Evolutionary conservation across 2,797 vertebrate species (phyloP).

Genomic region (Helicolenus hilgendorfi): DNA sequence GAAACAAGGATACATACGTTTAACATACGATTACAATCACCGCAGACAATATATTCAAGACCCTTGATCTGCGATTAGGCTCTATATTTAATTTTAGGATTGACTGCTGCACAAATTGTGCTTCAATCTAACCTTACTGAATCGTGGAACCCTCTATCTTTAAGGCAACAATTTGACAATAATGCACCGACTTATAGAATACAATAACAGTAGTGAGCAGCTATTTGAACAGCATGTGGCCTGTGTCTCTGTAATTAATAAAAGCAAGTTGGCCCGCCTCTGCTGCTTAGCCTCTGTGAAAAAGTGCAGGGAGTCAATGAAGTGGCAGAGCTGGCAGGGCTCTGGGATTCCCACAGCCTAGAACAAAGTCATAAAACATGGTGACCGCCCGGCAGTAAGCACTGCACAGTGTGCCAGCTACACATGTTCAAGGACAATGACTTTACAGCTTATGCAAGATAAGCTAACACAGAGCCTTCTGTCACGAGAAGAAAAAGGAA

Average conservation of each 20-base stretch:
- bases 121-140: background rate
- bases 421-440: conserved; percentile 50
- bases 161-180: background rate
- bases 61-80: background rate
- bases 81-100: background rate
- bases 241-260: conserved; percentile 15
- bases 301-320: conserved; percentile 28
- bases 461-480: conserved; percentile 20
- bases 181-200: background rate
- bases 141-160: background rate
- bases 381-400: conserved; percentile 4
- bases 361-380: conserved; percentile 59
- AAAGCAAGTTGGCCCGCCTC: background rate
- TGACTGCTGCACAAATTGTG: background rate
- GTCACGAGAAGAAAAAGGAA: background rate
- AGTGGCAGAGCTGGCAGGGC: background rate
- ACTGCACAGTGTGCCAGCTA: conserved; percentile 10
- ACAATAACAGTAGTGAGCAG: background rate
- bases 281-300: conserved; percentile 7
- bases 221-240: background rate
- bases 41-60: background rate
- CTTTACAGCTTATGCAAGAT: background rate
- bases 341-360: conserved; percentile 13
- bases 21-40: background rate
- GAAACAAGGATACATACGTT: background rate